A percentile compares a stretch with the other conserved stretches of the same genome.
phyloP scores from a whole-genome alignment of 2,888 invertebrate species.

The Caenorhabditis zanzibari region DNA sequence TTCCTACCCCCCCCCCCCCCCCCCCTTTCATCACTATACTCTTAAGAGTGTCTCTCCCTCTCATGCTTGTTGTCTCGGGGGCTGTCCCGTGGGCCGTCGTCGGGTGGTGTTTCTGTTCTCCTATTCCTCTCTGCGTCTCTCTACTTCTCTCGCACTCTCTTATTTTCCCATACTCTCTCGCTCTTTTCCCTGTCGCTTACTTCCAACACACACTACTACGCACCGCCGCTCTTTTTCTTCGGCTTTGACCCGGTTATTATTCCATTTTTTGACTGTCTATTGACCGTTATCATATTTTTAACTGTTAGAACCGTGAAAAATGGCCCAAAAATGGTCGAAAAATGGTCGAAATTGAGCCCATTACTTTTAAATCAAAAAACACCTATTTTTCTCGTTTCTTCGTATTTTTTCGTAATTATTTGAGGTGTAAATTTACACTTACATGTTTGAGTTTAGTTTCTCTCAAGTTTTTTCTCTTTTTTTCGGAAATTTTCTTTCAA shows the following conservation, averaged over 20 bases:
- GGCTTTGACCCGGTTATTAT: slow-evolving; percentile 19
- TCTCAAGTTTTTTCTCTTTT: too few relatives aligned
- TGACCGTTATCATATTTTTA: not conserved
- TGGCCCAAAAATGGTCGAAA: too few relatives aligned
- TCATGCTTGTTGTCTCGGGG: not conserved
- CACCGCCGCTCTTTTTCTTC: slow-evolving; percentile 2
- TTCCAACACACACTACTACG: too few relatives aligned
- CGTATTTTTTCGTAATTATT: too few relatives aligned
- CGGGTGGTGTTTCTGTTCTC: slow-evolving; percentile 3
- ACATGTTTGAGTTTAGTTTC: too few relatives aligned
- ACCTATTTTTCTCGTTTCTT: too few relatives aligned
- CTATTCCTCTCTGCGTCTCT: slow-evolving; percentile 13
- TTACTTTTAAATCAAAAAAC: too few relatives aligned
- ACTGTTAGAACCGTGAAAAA: not conserved
- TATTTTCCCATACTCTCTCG: slow-evolving; percentile 5
- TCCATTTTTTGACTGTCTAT: not conserved
- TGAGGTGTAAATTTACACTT: too few relatives aligned
- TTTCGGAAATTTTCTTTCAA: too few relatives aligned
- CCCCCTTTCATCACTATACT: not conserved
- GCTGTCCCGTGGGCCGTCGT: slow-evolving; percentile 7
- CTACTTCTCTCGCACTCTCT: slow-evolving; percentile 22
- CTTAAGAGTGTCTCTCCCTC: not conserved
- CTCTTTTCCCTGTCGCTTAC: not conserved
- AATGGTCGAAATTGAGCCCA: too few relatives aligned
- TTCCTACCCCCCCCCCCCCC: not conserved